These are phyloP conservation scores for Sphaeramia orbicularis DNA, from an alignment of 2,797 vertebrate species.

Conservation along the genomic window DNA sequence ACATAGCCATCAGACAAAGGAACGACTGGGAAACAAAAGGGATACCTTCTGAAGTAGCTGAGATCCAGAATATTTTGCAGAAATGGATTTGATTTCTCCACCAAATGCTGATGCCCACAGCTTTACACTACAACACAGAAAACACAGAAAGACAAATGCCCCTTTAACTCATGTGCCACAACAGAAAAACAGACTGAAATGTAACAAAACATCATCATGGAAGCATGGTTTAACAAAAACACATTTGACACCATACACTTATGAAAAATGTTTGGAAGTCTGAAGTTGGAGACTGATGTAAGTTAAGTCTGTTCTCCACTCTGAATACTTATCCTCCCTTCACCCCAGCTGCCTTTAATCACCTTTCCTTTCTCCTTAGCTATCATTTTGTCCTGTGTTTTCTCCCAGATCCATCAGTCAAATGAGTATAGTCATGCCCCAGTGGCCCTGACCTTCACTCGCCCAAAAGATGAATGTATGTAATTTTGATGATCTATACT, in stretches of 20 bases:
- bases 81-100: slow-evolving; percentile 98
- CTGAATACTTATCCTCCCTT: slow-evolving; percentile 10
- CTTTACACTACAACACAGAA: slow-evolving; percentile 88
- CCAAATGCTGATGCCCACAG: slow-evolving; percentile 98
- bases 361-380: slow-evolving; percentile 20
- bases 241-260: not conserved
- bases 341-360: slow-evolving; percentile 15
- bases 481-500: slow-evolving; percentile 40
- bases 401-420: slow-evolving; percentile 22
- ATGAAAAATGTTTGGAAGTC: not conserved
- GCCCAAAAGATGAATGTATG: slow-evolving; percentile 32
- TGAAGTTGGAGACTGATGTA: not conserved
- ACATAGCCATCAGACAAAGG: slow-evolving; percentile 52
- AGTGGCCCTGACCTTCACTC: slow-evolving; percentile 39
- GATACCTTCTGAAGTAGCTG: slow-evolving; percentile 97
- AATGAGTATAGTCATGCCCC: slow-evolving; percentile 20
- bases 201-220: not conserved
- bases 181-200: not conserved
- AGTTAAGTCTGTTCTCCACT: slow-evolving; percentile 1
- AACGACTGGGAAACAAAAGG: not conserved
- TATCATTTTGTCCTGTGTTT: slow-evolving; percentile 15
- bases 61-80: slow-evolving; percentile 97
- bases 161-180: slow-evolving; percentile 3
- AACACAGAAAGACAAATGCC: slow-evolving; percentile 10
- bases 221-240: not conserved